Base-by-base conservation (phyloP, 2,113 vertebrate species). In the Dipodomys spectabilis region DNA sequence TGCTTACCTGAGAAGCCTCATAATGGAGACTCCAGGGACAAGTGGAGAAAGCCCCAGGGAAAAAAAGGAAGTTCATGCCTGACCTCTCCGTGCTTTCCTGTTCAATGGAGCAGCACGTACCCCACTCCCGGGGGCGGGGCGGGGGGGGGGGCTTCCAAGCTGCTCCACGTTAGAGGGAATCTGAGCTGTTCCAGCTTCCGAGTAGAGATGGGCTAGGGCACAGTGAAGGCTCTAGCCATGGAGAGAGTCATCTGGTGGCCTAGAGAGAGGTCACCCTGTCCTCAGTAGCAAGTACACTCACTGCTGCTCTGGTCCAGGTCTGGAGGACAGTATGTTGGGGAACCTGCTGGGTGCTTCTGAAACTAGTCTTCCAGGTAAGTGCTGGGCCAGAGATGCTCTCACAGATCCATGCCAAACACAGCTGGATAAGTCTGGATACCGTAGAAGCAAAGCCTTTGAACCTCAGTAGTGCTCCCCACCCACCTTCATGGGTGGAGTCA, bases 41-140 rank as follows among this genome's bases (percentile, higher is more conserved):
- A 82, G 11, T 84, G 57, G 69, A 94, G 88, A 88, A 88, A 92
- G 68, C 77, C 30, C 65, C 45, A 67, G 39, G 53, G 91, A 65
- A 84, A 82, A 86, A 80, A 87, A 53, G 82, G 71, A 86, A 87
- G 79, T 62, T 53, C 49, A 16, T 32, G 49, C 64, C 25, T 79
- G 77, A 75, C 65, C 62, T 87, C 65, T 65, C 57, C 16, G 30
- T 62, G 49, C 60, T 86, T 93, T 82, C 86, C 60, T 71, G 92
- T 44, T 85, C 57, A 30, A 0, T 74, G 35, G 80, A 90, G 88
- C 83, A 86, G 49, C 22, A 15, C 25, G 19, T 9, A 22, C 1
- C 27, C 39, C 28, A 44, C 74, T 27, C 53, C 30, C 30, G 22
- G 1, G 8, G 27, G 60, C 20, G 5, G 39, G 39, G 39, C 3